These are phyloP conservation scores for Neofelis nebulosa DNA, from an alignment of 2,113 vertebrate species.

Conservation along the genomic window DNA sequence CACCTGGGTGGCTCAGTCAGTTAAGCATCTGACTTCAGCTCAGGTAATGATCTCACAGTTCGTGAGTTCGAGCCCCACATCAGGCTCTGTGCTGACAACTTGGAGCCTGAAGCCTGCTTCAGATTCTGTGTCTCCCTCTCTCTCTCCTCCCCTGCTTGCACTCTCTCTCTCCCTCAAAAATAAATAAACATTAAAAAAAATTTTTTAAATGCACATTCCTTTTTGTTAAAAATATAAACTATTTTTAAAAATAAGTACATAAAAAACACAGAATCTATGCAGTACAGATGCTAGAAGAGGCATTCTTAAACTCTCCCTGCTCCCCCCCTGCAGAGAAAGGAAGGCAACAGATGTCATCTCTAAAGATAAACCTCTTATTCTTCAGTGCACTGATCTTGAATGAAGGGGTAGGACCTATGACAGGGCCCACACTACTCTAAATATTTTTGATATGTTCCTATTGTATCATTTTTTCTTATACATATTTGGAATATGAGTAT, in stretches of 20 bases:
- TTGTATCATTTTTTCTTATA: background rate
- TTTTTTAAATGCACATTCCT: background rate
- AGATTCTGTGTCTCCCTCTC: too few species aligned
- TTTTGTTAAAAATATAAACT: background rate
- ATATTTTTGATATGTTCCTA: background rate
- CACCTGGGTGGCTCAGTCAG: too few species aligned
- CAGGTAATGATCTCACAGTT: too few species aligned
- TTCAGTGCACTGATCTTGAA: background rate
- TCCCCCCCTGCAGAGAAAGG: background rate
- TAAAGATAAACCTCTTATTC: background rate
- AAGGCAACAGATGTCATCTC: background rate
- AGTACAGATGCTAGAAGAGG: background rate
- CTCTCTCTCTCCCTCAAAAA: too few species aligned
- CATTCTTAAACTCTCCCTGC: background rate
- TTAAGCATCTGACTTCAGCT: too few species aligned
- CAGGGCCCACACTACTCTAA: background rate
- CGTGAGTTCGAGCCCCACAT: too few species aligned
- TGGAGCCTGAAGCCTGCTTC: too few species aligned
- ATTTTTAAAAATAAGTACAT: background rate
- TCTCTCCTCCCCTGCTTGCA: too few species aligned
- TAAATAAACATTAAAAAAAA: too few species aligned
- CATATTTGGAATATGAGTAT: background rate
- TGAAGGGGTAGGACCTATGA: background rate
- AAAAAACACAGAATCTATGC: background rate
- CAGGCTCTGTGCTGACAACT: too few species aligned